Conservation (phyloP, 2,888 invertebrate species). For the Anoplius nigerrimus region DNA sequence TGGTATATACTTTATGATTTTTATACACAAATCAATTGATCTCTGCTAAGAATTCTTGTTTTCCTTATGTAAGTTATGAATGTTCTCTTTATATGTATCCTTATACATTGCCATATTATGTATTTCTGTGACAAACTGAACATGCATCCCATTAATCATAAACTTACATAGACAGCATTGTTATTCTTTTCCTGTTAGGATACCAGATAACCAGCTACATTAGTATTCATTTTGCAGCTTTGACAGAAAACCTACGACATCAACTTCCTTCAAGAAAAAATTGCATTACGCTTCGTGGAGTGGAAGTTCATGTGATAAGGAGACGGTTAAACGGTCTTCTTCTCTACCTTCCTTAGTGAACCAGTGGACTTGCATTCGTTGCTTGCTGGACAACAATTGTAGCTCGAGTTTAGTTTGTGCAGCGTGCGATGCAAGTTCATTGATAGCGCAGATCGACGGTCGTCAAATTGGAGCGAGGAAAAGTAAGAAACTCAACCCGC, state of each 20-base stretch:
- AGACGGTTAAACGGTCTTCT: slow-evolving; percentile 60
- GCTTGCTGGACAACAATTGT: slow-evolving; percentile 83
- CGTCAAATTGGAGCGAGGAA: slow-evolving; percentile 69
- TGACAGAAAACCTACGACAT: slow-evolving; percentile 33
- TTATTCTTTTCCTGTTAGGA: neutral
- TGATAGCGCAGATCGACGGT: slow-evolving; percentile 66
- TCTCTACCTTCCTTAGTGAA: slow-evolving; percentile 69
- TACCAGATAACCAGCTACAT: neutral
- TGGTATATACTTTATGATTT: too few relatives aligned
- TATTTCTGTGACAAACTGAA: neutral
- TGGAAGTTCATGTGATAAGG: slow-evolving; percentile 48
- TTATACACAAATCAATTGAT: too few relatives aligned
- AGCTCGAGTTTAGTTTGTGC: slow-evolving; percentile 82
- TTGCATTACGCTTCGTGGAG: slow-evolving; percentile 67
- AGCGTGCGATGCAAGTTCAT: slow-evolving; percentile 81
- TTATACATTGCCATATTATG: neutral
- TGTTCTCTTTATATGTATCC: too few relatives aligned
- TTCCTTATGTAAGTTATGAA: too few relatives aligned
- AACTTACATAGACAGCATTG: neutral
- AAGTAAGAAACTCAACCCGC: slow-evolving; percentile 63
- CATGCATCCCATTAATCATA: neutral
- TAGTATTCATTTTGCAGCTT: slow-evolving; percentile 40
- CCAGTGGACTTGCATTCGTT: slow-evolving; percentile 83
- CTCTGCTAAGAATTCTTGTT: too few relatives aligned
- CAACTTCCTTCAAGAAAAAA: slow-evolving; percentile 48